Conservation (phyloP, 2,888 invertebrate genomes). For the Abscondita cerata region DNA sequence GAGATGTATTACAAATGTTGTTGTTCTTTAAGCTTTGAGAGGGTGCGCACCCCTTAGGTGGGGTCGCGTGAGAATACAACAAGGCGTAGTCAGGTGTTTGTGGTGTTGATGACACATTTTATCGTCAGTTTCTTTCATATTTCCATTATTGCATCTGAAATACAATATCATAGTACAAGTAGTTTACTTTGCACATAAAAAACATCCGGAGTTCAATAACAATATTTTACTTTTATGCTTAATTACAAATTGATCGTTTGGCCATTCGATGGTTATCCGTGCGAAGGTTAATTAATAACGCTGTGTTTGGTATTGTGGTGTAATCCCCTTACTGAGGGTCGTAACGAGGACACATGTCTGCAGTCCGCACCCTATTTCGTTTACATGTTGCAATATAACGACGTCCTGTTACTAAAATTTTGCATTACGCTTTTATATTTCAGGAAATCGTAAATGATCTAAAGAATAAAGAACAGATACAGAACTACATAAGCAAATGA, state of each 20-base stretch:
- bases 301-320: conserved; percentile 46
- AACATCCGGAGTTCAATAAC: not conserved
- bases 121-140: conserved; percentile 20
- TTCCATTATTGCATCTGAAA: conserved; percentile 18
- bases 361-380: conserved; percentile 36
- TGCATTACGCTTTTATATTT: no score
- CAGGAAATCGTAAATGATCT: no score
- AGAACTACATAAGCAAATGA: no score
- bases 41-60: conserved; percentile 38
- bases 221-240: conserved; percentile 12
- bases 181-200: not conserved
- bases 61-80: conserved; percentile 43
- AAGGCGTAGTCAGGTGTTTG: conserved; percentile 44
- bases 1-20: conserved; percentile 44
- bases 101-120: conserved; percentile 47
- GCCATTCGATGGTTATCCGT: conserved; percentile 48
- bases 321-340: conserved; percentile 47
- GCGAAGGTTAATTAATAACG: conserved; percentile 54
- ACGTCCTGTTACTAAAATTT: not conserved
- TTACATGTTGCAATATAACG: conserved; percentile 20
- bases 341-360: conserved; percentile 52
- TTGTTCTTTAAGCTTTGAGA: conserved; percentile 40
- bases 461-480: no score
- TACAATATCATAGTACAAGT: conserved; percentile 17
- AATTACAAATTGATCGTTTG: conserved; percentile 38